These are phyloP conservation scores for Hydrozoanthus tunicans DNA, from an alignment of 64 coral and sea anemone genomes.

Conservation along the genomic window DNA sequence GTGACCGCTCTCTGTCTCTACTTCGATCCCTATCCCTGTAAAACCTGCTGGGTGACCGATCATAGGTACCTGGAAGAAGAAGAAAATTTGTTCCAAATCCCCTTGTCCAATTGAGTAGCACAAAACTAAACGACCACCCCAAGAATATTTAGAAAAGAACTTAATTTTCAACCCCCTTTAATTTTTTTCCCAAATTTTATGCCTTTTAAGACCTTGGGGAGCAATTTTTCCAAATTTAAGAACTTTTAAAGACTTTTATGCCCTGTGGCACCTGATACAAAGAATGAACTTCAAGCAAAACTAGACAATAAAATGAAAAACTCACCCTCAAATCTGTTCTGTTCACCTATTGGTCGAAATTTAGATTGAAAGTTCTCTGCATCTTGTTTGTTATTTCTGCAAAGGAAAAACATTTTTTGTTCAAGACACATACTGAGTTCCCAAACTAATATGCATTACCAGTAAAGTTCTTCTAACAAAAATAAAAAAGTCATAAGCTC, in stretches of 20 bases:
- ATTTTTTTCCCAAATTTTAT: neutral
- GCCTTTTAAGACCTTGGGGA: neutral
- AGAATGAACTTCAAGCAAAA: no score
- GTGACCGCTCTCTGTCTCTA: constrained; percentile 74
- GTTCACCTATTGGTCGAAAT: constrained; percentile 73
- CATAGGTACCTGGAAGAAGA: neutral
- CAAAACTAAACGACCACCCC: no score
- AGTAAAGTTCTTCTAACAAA: neutral
- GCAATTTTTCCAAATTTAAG: neutral
- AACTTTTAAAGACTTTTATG: neutral
- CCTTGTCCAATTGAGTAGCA: no score
- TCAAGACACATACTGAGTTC: no score
- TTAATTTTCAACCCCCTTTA: neutral
- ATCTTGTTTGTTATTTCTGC: constrained; percentile 27
- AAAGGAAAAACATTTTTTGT: neutral
- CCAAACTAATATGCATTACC: no score
- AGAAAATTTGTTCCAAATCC: no score
- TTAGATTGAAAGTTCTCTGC: constrained; percentile 59
- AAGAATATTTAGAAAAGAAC: no score
- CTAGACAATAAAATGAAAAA: neutral
- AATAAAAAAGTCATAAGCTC: neutral
- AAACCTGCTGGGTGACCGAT: constrained; percentile 7
- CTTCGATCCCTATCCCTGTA: constrained; percentile 16
- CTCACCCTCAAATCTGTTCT: constrained; percentile 49
- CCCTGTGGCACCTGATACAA: no score